Evolutionary conservation across 2,888 invertebrate species (phyloP), one percentile per base, ranked within the genome.

Genomic region (Tortricodes alternella): DNA sequence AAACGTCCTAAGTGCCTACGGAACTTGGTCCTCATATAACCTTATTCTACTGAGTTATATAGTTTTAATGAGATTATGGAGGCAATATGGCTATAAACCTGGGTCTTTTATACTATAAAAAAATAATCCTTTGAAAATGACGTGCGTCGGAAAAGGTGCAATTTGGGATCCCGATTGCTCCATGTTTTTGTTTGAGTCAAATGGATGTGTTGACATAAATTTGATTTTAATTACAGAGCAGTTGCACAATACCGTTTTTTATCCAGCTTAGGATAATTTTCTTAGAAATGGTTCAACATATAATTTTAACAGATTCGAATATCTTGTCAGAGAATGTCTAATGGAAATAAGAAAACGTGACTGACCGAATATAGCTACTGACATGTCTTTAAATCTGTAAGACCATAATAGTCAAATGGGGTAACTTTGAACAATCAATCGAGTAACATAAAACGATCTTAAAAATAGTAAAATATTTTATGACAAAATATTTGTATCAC

Each of bases 11-110:
- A 44, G 38, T 38, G 37, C 19, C 9, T 9, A n/a, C 35, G 44
- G 29, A 50, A 44, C 35, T 44, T 32, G 18, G 18, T 8, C 19
- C n/a, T 27, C 18, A 38, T 38, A 56, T 35, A 32, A 50, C 56
- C 23, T 49, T 56, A 29, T 21, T 32, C 21, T 38, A 23, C 13
- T 16, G 3, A 73, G 67, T 73, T 64, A 67, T 68, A 67, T 71
- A 64, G 67, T 70, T 77, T 80, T 85, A 86, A 85, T 81, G 80
- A 74, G 75, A 81, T 80, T 85, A 83, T 85, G 84, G 84, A 84
- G 74, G 80, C 81, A 82, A 78, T 85, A 83, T 78, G 80, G 78
- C 65, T 70, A 77, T 73, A 66, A 72, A 65, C 63, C 68, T 63
- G 23, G 34, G 51, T 62, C 67, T 61, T 56, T 64, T 71, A 66